Evolutionary conservation across 2,888 invertebrate species (phyloP).

Genomic region (Lutraria lutraria): DNA sequence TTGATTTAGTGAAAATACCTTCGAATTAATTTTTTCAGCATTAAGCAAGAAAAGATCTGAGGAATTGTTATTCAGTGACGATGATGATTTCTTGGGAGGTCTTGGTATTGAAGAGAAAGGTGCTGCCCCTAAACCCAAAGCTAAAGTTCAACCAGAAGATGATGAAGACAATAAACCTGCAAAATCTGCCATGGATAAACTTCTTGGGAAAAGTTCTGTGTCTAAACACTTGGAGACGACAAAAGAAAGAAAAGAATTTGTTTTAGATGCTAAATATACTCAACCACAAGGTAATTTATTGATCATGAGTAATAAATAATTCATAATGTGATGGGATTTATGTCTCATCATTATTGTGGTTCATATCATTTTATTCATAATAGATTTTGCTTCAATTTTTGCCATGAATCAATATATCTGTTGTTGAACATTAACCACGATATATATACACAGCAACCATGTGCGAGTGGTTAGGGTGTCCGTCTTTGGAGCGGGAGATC

Average conservation of each 20-base stretch:
- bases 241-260: constrained; percentile 81
- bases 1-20: no score
- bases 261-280: constrained; percentile 82
- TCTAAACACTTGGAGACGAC: constrained; percentile 76
- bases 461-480: no score
- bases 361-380: no score
- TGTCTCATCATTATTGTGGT: background rate
- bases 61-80: constrained; percentile 80
- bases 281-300: constrained; percentile 56
- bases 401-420: no score
- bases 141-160: constrained; percentile 46
- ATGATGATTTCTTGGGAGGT: constrained; percentile 82
- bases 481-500: no score
- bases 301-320: background rate
- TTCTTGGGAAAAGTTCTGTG: constrained; percentile 79
- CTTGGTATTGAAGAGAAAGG: constrained; percentile 76
- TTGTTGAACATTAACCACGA: no score
- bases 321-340: background rate
- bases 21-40: constrained; percentile 37
- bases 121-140: constrained; percentile 57
- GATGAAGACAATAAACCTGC: constrained; percentile 77
- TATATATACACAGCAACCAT: no score
- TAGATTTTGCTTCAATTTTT: no score
- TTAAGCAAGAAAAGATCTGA: constrained; percentile 72
- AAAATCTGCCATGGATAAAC: constrained; percentile 80